Evolutionary conservation across 2,797 vertebrate genomes (phyloP).

Genomic region (Passerculus sandwichensis): DNA sequence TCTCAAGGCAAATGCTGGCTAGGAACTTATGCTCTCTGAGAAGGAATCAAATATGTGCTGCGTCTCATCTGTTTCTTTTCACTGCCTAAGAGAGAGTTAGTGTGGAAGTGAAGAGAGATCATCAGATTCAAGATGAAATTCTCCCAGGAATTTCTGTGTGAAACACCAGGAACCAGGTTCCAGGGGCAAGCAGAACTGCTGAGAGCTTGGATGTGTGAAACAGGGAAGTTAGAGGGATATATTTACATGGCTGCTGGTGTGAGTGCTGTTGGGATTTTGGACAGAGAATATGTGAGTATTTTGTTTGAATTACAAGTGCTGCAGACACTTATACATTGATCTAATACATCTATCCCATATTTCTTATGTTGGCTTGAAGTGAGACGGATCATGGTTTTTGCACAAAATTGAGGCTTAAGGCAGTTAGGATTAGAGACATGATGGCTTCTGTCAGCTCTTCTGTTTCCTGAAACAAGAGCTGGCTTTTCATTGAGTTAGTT

Average conservation of each 20-base stretch:
- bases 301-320: neutral
- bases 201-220: neutral
- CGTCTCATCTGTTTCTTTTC: neutral
- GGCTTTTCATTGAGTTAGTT: slow-evolving; percentile 9
- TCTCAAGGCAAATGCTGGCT: neutral
- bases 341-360: neutral
- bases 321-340: neutral
- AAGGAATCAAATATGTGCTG: neutral
- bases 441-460: slow-evolving; percentile 9
- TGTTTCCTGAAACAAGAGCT: neutral
- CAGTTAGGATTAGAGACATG: neutral
- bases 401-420: neutral
- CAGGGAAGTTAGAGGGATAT: neutral
- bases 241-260: neutral
- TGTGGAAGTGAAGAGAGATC: neutral
- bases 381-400: neutral
- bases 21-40: neutral
- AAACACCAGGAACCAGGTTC: neutral
- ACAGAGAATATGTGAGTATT: neutral
- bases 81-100: neutral
- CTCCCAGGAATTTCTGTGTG: neutral
- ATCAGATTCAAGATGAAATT: neutral
- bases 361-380: neutral
- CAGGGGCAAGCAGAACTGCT: neutral
- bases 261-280: neutral